phyloP scores from a whole-genome alignment of 2,888 invertebrate genomes.

The Margaritifera margaritifera region DNA sequence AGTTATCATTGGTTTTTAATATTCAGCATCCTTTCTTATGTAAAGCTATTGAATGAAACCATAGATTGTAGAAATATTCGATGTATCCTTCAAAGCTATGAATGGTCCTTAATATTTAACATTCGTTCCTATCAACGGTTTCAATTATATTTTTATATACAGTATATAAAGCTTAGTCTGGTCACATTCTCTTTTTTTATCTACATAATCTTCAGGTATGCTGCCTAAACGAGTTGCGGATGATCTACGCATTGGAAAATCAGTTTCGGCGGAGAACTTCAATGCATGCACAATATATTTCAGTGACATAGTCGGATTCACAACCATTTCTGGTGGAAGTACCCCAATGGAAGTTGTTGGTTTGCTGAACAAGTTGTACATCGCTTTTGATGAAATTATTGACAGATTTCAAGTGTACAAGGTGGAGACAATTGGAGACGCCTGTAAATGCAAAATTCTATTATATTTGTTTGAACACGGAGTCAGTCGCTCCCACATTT shows the following conservation, averaged over 20 bases:
- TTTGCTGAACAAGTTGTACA: constrained; percentile 64
- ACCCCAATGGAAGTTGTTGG: constrained; percentile 61
- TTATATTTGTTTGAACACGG: no score
- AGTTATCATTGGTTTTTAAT: no score
- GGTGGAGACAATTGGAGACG: constrained; percentile 68
- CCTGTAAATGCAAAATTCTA: constrained; percentile 49
- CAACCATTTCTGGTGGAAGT: constrained; percentile 55
- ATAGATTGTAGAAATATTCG: no score
- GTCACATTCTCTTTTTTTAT: neutral
- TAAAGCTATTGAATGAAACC: no score
- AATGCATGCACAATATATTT: constrained; percentile 64
- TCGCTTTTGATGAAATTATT: constrained; percentile 63
- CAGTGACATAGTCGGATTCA: constrained; percentile 67
- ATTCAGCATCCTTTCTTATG: no score
- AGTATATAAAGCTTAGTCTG: neutral
- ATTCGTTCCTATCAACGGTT: neutral
- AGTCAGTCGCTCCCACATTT: no score
- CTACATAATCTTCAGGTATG: constrained; percentile 52
- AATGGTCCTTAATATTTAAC: no score
- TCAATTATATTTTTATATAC: neutral
- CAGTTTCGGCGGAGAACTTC: constrained; percentile 54
- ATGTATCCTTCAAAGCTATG: no score
- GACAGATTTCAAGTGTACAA: constrained; percentile 65
- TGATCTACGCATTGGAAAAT: constrained; percentile 50
- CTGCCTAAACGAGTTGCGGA: constrained; percentile 62